Evolutionary conservation across 2,113 vertebrate genomes (phyloP).

Genomic region (Poicephalus gulielmi): DNA sequence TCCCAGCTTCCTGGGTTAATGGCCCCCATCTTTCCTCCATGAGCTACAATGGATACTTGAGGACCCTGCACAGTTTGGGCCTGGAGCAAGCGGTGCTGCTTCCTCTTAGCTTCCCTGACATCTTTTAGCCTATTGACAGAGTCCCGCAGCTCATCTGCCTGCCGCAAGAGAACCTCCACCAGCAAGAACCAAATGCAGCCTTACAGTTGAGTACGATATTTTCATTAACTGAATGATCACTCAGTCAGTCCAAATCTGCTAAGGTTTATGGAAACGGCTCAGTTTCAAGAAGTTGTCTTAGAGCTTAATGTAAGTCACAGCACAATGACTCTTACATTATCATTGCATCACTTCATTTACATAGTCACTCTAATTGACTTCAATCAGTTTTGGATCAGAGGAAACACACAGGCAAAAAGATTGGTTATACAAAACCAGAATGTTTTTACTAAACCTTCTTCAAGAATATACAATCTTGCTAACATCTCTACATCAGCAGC

Average conservation of each 20-base stretch:
- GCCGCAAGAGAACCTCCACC: too few relatives aligned
- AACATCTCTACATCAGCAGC: slow-evolving; percentile 26
- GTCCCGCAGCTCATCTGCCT: too few relatives aligned
- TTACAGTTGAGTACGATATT: background rate
- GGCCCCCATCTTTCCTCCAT: too few relatives aligned
- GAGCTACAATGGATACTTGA: too few relatives aligned
- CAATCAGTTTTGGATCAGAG: slow-evolving; percentile 51
- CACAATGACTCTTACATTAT: slow-evolving; percentile 42
- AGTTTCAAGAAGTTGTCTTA: slow-evolving; percentile 11
- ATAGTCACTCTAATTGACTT: slow-evolving; percentile 49
- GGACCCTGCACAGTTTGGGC: too few relatives aligned
- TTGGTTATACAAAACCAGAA: slow-evolving; percentile 9
- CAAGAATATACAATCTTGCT: background rate
- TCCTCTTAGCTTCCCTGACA: too few relatives aligned
- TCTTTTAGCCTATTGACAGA: too few relatives aligned
- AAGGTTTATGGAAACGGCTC: slow-evolving; percentile 24
- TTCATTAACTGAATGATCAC: slow-evolving; percentile 49
- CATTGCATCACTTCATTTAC: slow-evolving; percentile 55
- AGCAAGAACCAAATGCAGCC: too few relatives aligned
- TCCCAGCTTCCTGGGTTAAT: too few relatives aligned
- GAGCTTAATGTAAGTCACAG: slow-evolving; percentile 41
- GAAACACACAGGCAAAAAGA: slow-evolving; percentile 52
- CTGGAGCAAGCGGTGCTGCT: too few relatives aligned
- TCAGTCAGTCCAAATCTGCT: slow-evolving; percentile 29
- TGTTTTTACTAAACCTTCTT: slow-evolving; percentile 27